phyloP scores from a whole-genome alignment of 2,113 vertebrate genomes.

The Sphaerodactylus townsendi region DNA sequence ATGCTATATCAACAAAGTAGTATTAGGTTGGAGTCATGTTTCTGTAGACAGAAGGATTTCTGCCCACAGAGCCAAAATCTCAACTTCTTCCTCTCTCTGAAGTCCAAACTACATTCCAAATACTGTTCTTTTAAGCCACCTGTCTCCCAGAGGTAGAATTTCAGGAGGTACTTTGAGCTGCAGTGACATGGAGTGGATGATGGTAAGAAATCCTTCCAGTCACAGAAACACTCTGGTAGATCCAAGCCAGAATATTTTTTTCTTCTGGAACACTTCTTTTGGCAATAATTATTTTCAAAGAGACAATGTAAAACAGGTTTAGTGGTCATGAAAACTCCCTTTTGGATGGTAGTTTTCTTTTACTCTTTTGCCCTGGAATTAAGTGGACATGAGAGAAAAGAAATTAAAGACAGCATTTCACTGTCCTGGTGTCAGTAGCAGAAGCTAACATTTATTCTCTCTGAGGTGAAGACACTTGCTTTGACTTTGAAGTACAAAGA shows the following conservation, averaged over 20 bases:
- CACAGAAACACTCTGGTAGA: too few species aligned
- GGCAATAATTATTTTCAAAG: background rate
- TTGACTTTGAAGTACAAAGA: constrained; percentile 30
- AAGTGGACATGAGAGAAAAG: background rate
- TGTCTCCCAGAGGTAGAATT: too few species aligned
- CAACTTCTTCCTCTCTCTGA: too few species aligned
- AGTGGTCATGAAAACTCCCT: background rate
- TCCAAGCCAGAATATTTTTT: background rate
- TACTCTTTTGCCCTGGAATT: background rate
- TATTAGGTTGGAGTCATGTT: too few species aligned
- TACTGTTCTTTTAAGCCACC: too few species aligned
- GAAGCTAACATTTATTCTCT: constrained; percentile 24
- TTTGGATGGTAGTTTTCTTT: background rate
- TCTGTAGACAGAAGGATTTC: too few species aligned
- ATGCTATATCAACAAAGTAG: too few species aligned
- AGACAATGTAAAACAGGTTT: background rate
- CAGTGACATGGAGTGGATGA: too few species aligned
- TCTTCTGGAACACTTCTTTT: background rate
- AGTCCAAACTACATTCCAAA: too few species aligned
- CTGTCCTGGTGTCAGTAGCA: background rate
- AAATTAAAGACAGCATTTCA: rapidly evolving
- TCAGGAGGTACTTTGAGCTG: too few species aligned
- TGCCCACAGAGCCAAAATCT: too few species aligned
- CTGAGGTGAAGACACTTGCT: background rate
- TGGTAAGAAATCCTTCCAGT: too few species aligned